Percentiles rank a stretch among this genome's conserved stretches.
These are phyloP conservation scores for Morpho helenor DNA, from an alignment of 2,888 invertebrate genomes.

Conservation along the genomic window DNA sequence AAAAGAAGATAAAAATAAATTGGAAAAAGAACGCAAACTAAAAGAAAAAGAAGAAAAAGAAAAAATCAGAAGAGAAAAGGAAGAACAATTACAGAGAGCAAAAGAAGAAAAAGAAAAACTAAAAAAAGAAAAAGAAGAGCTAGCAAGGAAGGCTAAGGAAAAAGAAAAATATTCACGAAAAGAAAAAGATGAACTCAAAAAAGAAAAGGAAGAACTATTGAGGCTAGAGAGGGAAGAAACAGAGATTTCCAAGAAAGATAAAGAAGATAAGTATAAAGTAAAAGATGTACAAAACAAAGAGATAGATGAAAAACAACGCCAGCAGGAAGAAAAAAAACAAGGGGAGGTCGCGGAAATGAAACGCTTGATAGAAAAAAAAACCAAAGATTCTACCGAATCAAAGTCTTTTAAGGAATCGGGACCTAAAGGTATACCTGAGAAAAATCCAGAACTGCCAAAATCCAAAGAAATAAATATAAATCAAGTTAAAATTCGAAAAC, in stretches of 20 bases:
- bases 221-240: conserved; percentile 12
- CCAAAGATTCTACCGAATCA: conserved; percentile 18
- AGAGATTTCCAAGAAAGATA: conserved; percentile 17
- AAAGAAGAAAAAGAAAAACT: conserved; percentile 15
- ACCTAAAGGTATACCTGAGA: conserved; percentile 9
- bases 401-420: conserved; percentile 16
- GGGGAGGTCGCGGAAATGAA: not conserved
- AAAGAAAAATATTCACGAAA: conserved; percentile 18
- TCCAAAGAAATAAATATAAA: conserved; percentile 34
- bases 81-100: conserved; percentile 12
- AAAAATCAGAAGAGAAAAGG: conserved; percentile 4
- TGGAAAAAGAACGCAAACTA: conserved; percentile 8
- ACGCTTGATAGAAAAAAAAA: conserved; percentile 9
- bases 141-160: conserved; percentile 9
- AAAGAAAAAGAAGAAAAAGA: conserved; percentile 14
- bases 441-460: conserved; percentile 23
- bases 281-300: conserved; percentile 12
- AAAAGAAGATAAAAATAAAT: conserved; percentile 10
- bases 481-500: conserved; percentile 33
- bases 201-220: conserved; percentile 5
- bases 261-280: conserved; percentile 13
- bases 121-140: conserved; percentile 5
- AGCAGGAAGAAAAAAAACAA: conserved; percentile 14
- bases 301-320: too few species aligned
- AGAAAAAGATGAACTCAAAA: conserved; percentile 8